Evolutionary conservation across 2,113 vertebrate species (phyloP), one percentile per base, ranked within the genome.

Genomic region (Geococcyx californianus): DNA sequence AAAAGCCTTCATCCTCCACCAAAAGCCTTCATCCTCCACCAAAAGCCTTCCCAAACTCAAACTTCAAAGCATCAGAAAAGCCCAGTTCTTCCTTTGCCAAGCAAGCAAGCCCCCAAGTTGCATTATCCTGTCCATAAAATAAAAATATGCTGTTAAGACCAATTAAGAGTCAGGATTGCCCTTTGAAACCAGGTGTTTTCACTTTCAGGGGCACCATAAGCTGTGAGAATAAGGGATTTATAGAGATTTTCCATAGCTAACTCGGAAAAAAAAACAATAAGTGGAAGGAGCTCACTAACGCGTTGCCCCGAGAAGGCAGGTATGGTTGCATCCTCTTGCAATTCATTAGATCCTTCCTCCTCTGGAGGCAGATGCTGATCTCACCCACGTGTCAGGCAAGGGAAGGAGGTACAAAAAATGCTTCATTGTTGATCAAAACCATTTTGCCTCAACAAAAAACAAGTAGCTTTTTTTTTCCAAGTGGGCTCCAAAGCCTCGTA

Each of bases 101-200:
- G 72, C 34, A 4, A 90, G 15, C 15, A n/a, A 85, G 80, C 25
- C 67, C 73, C 69, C 52, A 31, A 45, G 77, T 17, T 6, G 3
- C 74, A 3, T 67, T 55, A 72, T n/a, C 83, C 87, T 66, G 26
- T 11, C 55, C 83, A 93, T 94, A 87, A 94, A 97, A 89, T 83
- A 36, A 68, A 88, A 94, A 84, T 29, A 72, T 81, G 58, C 86
- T 64, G 38, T 84, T 94, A 93, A 74, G 87, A 38, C 93, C 90
- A 17, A 87, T 89, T 36, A 47, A 45, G 88, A 84, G 84, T 38
- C 84, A 74, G 70, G 62, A 23, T 3, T 47, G 74, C 78, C 78
- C 90, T 97, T 96, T 96, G 96, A 90, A 95, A 34, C 84, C 96
- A 96, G 95, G 75, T 97, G 95, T 84, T 96, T 96, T 55, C 94